These are phyloP conservation scores for Oreochromis grahami DNA, from an alignment of 2,797 vertebrate genomes.

Conservation along the genomic window DNA sequence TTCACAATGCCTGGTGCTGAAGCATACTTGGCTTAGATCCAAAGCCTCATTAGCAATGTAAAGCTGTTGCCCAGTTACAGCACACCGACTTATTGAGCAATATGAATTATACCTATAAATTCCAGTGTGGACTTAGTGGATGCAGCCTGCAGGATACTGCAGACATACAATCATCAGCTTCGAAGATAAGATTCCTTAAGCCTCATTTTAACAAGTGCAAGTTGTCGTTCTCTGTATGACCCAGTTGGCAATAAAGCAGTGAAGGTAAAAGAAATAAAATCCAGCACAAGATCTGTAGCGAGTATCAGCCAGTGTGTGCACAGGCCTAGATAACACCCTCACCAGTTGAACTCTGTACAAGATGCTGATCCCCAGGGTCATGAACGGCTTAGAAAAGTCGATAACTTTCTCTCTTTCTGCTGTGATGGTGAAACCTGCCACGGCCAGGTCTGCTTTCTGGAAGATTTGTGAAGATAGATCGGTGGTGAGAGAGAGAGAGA, in stretches of 20 bases:
- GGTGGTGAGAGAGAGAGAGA: conserved; percentile 16
- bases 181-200: conserved; percentile 13
- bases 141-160: conserved; percentile 1
- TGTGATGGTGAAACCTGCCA: conserved; percentile 93
- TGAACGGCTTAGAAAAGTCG: conserved; percentile 92
- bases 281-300: conserved; percentile 11
- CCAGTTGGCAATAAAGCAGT: neutral
- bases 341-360: conserved; percentile 93
- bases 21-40: conserved; percentile 39
- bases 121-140: conserved; percentile 20
- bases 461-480: conserved; percentile 44
- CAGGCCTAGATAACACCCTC: conserved; percentile 44
- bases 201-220: neutral
- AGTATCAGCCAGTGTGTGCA: conserved; percentile 3
- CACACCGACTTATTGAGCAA: conserved; percentile 30
- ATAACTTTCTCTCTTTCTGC: conserved; percentile 92
- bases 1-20: conserved; percentile 50
- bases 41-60: conserved; percentile 62
- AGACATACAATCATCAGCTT: conserved; percentile 14
- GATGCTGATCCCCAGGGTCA: conserved; percentile 96
- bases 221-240: neutral
- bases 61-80: conserved; percentile 52
- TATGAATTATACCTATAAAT: conserved; percentile 50
- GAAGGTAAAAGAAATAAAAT: conserved; percentile 35
- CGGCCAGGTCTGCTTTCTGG: conserved; percentile 93